A percentile compares a stretch with the other conserved stretches of the same genome.
phyloP scores from a whole-genome alignment of 2,113 vertebrate species.

The Piprites chloris region DNA sequence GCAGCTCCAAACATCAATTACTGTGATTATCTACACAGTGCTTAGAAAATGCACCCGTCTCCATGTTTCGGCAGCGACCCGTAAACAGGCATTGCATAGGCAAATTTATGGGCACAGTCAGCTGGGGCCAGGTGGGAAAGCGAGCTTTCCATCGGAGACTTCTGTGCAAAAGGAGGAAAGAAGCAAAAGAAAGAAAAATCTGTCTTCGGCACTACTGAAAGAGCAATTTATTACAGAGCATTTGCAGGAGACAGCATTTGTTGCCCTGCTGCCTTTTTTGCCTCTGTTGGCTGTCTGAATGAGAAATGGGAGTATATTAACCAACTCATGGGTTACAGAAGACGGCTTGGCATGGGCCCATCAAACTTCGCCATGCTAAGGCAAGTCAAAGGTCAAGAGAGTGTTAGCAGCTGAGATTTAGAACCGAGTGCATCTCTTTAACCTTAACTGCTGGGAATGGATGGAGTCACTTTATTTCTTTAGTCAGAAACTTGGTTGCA shows the following conservation, averaged over 20 bases:
- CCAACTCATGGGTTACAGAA: conserved; percentile 75
- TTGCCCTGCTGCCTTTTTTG: conserved; percentile 84
- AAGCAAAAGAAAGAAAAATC: conserved; percentile 81
- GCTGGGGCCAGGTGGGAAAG: conserved; percentile 78
- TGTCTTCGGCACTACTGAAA: conserved; percentile 86
- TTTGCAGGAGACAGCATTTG: conserved; percentile 89
- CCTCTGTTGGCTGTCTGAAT: conserved; percentile 85
- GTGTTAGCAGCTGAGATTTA: conserved; percentile 58
- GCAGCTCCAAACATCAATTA: conserved; percentile 85
- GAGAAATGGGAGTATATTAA: conserved; percentile 87
- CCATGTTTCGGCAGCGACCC: conserved; percentile 79
- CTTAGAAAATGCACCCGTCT: conserved; percentile 75
- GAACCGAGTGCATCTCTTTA: conserved; percentile 55
- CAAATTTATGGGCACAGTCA: conserved; percentile 80
- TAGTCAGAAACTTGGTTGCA: conserved; percentile 25
- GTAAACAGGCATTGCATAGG: conserved; percentile 75
- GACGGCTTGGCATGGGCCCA: conserved; percentile 69
- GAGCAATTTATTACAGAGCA: conserved; percentile 92
- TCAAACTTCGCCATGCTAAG: conserved; percentile 66
- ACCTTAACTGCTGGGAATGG: conserved; percentile 52
- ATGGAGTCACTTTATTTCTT: conserved; percentile 45
- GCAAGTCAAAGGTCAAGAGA: conserved; percentile 67
- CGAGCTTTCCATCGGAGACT: conserved; percentile 66
- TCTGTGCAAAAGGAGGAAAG: conserved; percentile 65
- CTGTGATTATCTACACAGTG: conserved; percentile 79